Conservation (phyloP, 2,797 vertebrate genomes). For the Leuciscus waleckii region DNA sequence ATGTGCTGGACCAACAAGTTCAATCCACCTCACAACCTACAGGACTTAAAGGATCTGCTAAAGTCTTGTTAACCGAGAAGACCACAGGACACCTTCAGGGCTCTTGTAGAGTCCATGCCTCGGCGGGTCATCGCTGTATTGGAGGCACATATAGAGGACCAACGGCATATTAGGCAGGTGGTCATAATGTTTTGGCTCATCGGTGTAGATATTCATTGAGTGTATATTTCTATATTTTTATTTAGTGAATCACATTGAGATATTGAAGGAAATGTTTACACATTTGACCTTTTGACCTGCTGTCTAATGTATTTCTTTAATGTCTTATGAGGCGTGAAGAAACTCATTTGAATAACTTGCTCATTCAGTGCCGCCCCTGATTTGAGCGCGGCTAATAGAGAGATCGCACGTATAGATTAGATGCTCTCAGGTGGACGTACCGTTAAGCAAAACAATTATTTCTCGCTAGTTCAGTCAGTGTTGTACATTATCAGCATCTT, state of each 20-base stretch:
- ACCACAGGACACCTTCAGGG: no score
- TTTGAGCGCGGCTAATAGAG: conserved; percentile 19
- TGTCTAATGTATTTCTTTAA: neutral
- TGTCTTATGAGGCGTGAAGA: conserved; percentile 1
- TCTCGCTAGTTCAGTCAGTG: conserved; percentile 27
- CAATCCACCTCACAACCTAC: neutral
- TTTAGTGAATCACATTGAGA: neutral
- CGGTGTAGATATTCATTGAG: neutral
- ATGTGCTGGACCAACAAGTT: neutral
- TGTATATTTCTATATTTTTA: neutral
- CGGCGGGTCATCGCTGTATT: no score
- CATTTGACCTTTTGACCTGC: conserved; percentile 22
- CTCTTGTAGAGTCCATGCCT: no score
- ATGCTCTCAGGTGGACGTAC: conserved; percentile 21
- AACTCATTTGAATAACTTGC: conserved; percentile 26
- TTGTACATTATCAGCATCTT: conserved; percentile 47
- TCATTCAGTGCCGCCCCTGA: neutral
- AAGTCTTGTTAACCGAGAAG: neutral
- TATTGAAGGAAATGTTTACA: neutral
- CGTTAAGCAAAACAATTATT: conserved; percentile 42
- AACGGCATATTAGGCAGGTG: no score
- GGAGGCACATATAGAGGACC: no score
- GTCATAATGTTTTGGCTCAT: no score
- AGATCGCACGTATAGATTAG: conserved; percentile 37
- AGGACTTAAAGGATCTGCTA: neutral